Evolutionary conservation across 35 echinoderm and acorn worm species (phyloP).

Genomic region (Apostichopus japonicus): DNA sequence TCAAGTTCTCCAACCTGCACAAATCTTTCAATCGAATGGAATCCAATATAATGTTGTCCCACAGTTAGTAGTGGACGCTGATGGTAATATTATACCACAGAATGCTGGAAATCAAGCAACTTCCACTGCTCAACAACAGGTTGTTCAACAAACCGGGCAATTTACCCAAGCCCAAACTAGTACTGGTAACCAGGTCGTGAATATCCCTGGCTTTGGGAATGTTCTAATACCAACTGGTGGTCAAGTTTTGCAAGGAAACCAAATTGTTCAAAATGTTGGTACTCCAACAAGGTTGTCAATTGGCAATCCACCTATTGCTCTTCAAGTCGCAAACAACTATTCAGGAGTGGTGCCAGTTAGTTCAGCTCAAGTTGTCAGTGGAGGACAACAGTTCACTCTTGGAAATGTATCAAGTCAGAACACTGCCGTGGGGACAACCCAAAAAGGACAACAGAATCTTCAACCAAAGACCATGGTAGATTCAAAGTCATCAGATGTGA

Average conservation of each 20-base stretch:
- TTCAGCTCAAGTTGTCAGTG: conserved; percentile 12
- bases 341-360: not conserved
- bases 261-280: conserved; percentile 54
- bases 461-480: conserved; percentile 14
- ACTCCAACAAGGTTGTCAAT: conserved; percentile 49
- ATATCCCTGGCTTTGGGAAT: conserved; percentile 42
- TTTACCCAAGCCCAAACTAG: conserved; percentile 21
- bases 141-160: conserved; percentile 45
- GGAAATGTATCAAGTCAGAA: conserved; percentile 37
- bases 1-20: conserved; percentile 57
- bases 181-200: conserved; percentile 41
- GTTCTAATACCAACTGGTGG: conserved; percentile 21
- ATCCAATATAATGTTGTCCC: conserved; percentile 82
- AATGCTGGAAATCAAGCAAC: conserved; percentile 37
- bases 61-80: conserved; percentile 76
- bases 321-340: conserved; percentile 49
- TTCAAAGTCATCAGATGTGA: not conserved
- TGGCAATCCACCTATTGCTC: conserved; percentile 60
- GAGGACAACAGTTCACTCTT: conserved; percentile 27
- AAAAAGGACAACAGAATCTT: not conserved
- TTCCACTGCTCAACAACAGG: conserved; percentile 13
- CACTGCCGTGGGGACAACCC: not conserved
- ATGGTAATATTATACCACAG: conserved; percentile 84
- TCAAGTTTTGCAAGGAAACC: conserved; percentile 47
- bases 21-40: conserved; percentile 25